phyloP scores from a whole-genome alignment of 2,888 invertebrate genomes.

The Trachelus troglodyta region DNA sequence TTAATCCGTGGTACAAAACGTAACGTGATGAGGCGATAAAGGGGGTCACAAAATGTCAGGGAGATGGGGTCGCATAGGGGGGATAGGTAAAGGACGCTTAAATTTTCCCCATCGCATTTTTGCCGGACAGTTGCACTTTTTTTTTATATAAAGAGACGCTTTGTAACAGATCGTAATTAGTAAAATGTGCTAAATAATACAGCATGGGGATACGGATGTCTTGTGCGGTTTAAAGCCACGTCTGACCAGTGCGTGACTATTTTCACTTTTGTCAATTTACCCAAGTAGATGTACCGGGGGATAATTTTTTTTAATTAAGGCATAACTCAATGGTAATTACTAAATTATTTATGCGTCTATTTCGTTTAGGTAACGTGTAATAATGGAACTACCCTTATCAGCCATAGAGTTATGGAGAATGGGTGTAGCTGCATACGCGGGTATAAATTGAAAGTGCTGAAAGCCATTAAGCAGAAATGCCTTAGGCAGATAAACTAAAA shows the following conservation, averaged over 20 bases:
- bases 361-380: neutral
- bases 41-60: constrained; percentile 18
- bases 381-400: neutral
- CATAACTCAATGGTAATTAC: neutral
- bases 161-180: neutral
- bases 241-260: neutral
- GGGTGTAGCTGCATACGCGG: too few relatives aligned
- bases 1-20: constrained; percentile 26
- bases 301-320: neutral
- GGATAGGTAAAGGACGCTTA: constrained; percentile 4
- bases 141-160: neutral
- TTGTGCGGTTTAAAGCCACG: neutral
- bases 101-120: neutral
- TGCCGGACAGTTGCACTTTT: neutral
- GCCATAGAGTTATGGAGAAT: neutral
- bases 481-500: neutral
- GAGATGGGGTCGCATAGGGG: constrained; percentile 8
- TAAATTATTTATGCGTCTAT: neutral
- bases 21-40: constrained; percentile 25
- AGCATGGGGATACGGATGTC: neutral
- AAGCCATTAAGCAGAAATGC: neutral
- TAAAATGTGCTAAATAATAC: neutral
- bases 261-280: too few relatives aligned
- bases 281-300: too few relatives aligned
- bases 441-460: too few relatives aligned